Evolutionary conservation across 1,140 invertebrate species (phyloP).

Genomic region (Diorhabda elongata): DNA sequence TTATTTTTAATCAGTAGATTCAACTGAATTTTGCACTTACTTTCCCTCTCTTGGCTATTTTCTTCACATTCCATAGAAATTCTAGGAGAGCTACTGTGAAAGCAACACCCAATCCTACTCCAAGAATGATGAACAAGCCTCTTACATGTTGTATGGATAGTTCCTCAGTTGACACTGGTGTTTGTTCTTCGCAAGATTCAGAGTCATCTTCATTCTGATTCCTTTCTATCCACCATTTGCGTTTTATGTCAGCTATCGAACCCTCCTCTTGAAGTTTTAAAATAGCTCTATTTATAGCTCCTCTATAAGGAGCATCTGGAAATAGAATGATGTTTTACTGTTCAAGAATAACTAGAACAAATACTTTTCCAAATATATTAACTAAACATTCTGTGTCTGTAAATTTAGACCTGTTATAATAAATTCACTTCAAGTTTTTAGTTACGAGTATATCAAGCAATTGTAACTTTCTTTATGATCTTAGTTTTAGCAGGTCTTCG

Average conservation of each 20-base stretch:
- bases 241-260: slow-evolving; percentile 70
- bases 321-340: neutral
- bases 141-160: slow-evolving; percentile 79
- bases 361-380: no score
- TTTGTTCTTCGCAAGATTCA: neutral
- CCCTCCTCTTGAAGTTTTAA: slow-evolving; percentile 79
- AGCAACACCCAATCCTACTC: slow-evolving; percentile 63
- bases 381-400: no score
- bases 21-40: slow-evolving; percentile 45
- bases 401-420: no score
- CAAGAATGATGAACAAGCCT: slow-evolving; percentile 84
- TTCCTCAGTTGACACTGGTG: slow-evolving; percentile 42
- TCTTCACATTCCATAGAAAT: slow-evolving; percentile 76
- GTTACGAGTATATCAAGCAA: no score
- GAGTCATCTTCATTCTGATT: slow-evolving; percentile 37
- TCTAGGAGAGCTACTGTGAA: slow-evolving; percentile 67
- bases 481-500: no score
- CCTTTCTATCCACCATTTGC: slow-evolving; percentile 79
- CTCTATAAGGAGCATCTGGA: slow-evolving; percentile 57
- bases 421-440: no score
- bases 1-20: no score
- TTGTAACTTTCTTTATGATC: no score
- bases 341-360: no score
- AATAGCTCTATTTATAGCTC: slow-evolving; percentile 68
- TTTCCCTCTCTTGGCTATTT: slow-evolving; percentile 72